Conservation (phyloP, 1,140 invertebrate genomes). For the Pogonomyrmex californicus region DNA sequence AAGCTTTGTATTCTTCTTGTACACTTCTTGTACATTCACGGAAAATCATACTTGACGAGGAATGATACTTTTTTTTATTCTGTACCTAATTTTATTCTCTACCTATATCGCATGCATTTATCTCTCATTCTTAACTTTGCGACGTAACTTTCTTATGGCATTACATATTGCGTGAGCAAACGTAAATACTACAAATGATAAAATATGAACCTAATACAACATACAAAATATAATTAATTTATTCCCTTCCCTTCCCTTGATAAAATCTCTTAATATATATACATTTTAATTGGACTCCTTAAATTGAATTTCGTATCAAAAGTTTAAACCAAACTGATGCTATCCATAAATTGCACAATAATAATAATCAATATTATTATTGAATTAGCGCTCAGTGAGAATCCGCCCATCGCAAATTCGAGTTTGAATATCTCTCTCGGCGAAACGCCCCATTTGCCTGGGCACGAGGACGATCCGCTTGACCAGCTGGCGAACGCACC, state of each 20-base stretch:
- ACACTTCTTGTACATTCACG: background rate
- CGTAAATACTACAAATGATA: background rate
- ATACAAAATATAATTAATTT: background rate
- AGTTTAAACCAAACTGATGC: background rate
- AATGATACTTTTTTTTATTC: background rate
- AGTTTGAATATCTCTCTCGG: constrained; percentile 23
- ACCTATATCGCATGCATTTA: background rate
- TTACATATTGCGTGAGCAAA: background rate
- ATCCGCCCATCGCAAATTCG: constrained; percentile 5
- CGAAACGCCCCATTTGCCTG: constrained; percentile 35
- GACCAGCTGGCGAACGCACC: background rate
- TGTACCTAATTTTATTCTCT: background rate
- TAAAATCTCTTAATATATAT: no score
- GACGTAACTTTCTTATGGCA: background rate
- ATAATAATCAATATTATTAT: constrained; percentile 28
- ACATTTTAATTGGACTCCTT: background rate
- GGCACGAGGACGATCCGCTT: background rate
- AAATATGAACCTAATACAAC: background rate
- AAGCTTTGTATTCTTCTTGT: background rate
- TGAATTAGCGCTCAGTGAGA: constrained; percentile 12
- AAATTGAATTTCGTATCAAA: background rate
- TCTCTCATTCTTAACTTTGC: no score
- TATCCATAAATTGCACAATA: background rate
- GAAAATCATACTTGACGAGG: background rate
- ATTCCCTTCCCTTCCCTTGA: no score